These are phyloP conservation scores for Muscina levida DNA, from an alignment of 2,888 invertebrate species.

Conservation along the genomic window DNA sequence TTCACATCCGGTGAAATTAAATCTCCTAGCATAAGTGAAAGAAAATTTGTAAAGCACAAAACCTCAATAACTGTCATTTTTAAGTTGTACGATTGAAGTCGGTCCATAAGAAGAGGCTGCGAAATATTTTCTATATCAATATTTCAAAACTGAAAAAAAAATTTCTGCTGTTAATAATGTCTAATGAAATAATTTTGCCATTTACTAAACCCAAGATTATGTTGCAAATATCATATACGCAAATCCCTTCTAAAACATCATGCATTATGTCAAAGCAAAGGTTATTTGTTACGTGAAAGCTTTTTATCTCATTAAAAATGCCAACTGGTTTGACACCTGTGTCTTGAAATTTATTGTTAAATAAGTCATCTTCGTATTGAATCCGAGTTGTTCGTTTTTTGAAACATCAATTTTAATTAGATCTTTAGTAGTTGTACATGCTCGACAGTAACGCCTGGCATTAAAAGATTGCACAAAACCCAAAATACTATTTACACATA, in stretches of 20 bases:
- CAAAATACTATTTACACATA: slow-evolving; percentile 54
- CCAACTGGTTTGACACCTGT: slow-evolving; percentile 49
- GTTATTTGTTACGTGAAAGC: slow-evolving; percentile 44
- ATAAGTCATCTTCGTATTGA: slow-evolving; percentile 47
- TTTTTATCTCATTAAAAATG: slow-evolving; percentile 47
- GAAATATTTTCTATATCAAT: too few species aligned
- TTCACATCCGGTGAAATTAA: slow-evolving; percentile 56
- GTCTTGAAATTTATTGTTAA: slow-evolving; percentile 46
- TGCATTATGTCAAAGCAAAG: slow-evolving; percentile 50
- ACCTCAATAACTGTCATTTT: slow-evolving; percentile 66
- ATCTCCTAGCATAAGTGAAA: slow-evolving; percentile 62
- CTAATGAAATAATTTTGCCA: slow-evolving; percentile 57
- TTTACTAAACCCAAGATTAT: slow-evolving; percentile 58
- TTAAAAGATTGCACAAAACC: slow-evolving; percentile 67
- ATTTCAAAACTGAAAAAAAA: slow-evolving; percentile 61
- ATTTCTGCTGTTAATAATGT: slow-evolving; percentile 58
- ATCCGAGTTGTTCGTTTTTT: slow-evolving; percentile 55
- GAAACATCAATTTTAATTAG: slow-evolving; percentile 64
- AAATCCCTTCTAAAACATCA: slow-evolving; percentile 52
- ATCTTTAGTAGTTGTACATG: slow-evolving; percentile 63
- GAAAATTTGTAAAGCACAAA: slow-evolving; percentile 57
- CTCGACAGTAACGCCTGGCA: slow-evolving; percentile 66
- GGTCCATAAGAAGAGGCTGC: too few species aligned
- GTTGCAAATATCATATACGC: slow-evolving; percentile 65
- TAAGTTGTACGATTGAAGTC: slow-evolving; percentile 62